These are phyloP conservation scores for Charina bottae DNA, from an alignment of 2,113 vertebrate genomes.

Conservation along the genomic window DNA sequence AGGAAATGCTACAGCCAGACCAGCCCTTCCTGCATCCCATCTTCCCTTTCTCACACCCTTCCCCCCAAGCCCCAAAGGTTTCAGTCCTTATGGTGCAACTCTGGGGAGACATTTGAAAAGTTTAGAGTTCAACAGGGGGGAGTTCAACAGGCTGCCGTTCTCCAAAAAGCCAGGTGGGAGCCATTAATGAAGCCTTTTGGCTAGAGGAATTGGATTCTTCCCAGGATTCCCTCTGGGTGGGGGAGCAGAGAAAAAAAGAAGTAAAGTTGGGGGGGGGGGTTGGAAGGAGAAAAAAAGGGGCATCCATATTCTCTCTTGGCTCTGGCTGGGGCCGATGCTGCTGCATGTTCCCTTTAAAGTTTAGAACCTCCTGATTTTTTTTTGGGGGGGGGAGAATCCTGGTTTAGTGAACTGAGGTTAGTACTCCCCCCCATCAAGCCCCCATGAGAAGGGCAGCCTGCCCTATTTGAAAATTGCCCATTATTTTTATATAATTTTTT, in stretches of 20 bases:
- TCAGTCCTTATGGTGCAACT: not conserved
- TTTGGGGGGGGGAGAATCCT: not conserved
- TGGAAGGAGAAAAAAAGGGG: not conserved
- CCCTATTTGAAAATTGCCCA: not conserved
- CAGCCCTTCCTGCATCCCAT: not conserved
- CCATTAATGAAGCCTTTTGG: not conserved
- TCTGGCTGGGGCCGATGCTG: not conserved
- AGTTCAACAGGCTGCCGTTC: not conserved
- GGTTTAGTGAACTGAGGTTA: not conserved
- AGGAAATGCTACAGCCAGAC: not conserved
- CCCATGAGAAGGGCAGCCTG: not conserved
- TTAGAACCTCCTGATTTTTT: not conserved
- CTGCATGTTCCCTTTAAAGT: not conserved
- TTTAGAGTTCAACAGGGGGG: not conserved
- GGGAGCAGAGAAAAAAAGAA: no score
- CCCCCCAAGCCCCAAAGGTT: not conserved
- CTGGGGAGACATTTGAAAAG: no score
- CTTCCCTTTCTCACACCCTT: not conserved
- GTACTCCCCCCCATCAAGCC: not conserved
- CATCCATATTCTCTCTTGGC: not conserved
- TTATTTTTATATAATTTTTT: not conserved
- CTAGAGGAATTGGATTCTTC: not conserved
- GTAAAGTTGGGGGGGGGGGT: not conserved
- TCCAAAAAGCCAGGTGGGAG: not conserved
- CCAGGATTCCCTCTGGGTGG: no score